These are phyloP conservation scores for Vulpes vulpes DNA, from an alignment of 2,113 vertebrate species.

Conservation along the genomic window DNA sequence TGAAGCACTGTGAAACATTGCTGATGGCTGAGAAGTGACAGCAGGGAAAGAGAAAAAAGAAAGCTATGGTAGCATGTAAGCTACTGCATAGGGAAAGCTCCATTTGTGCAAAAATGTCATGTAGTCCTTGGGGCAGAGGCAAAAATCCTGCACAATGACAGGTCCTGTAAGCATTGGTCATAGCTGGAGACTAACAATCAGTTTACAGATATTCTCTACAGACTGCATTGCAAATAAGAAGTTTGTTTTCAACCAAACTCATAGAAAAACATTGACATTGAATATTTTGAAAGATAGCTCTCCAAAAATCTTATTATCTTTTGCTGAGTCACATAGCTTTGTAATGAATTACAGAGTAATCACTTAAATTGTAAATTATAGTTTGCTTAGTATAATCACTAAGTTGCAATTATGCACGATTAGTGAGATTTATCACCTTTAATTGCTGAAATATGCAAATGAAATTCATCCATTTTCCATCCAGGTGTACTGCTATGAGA, in stretches of 20 bases:
- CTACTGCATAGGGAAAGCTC: constrained; percentile 60
- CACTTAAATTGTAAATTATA: constrained; percentile 47
- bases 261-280: not conserved
- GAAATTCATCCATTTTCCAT: not conserved
- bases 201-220: not conserved
- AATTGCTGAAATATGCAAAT: constrained; percentile 58
- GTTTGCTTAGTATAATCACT: constrained; percentile 40
- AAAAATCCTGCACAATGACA: constrained; percentile 50
- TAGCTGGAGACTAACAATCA: constrained; percentile 25
- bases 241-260: not conserved
- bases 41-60: not conserved
- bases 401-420: constrained; percentile 46
- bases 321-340: not conserved
- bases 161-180: not conserved
- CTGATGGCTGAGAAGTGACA: constrained; percentile 74
- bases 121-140: constrained; percentile 53
- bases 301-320: not conserved
- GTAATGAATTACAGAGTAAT: not conserved
- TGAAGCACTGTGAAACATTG: constrained; percentile 58
- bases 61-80: not conserved
- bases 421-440: constrained; percentile 42
- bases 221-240: not conserved
- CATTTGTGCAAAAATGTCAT: constrained; percentile 70
- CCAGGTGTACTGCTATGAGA: constrained; percentile 4
- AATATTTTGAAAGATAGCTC: not conserved